Conservation (phyloP, 2,113 vertebrate species). For the Empidonax alnorum region DNA sequence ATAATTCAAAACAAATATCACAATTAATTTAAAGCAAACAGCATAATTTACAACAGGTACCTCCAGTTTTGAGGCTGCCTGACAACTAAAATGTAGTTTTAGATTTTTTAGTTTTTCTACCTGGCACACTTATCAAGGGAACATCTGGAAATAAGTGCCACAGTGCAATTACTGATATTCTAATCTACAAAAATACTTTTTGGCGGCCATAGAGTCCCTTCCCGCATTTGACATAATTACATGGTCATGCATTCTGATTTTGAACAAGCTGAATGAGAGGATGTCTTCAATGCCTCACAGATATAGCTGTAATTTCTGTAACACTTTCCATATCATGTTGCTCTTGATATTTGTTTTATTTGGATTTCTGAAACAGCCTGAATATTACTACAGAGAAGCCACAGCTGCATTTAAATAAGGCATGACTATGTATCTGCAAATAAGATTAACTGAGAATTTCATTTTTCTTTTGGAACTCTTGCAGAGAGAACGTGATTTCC, state of each 20-base stretch:
- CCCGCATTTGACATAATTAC: neutral
- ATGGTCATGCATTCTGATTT: slow-evolving; percentile 19
- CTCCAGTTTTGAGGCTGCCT: neutral
- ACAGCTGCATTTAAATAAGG: slow-evolving; percentile 13
- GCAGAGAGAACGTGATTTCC: neutral
- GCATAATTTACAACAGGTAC: neutral
- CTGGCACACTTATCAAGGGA: neutral
- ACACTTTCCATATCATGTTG: neutral
- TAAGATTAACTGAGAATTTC: neutral
- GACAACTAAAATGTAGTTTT: neutral
- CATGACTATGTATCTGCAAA: neutral
- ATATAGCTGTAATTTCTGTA: slow-evolving; percentile 5
- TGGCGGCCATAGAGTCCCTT: neutral
- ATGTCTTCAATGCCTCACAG: neutral
- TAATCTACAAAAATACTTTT: neutral
- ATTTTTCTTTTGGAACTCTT: neutral
- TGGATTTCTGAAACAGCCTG: neutral
- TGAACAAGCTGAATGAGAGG: neutral
- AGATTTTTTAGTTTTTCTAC: neutral
- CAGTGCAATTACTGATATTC: neutral
- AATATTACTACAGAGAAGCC: neutral
- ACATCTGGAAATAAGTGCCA: neutral
- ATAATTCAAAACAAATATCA: neutral
- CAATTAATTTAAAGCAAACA: neutral
- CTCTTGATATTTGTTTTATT: slow-evolving; percentile 1